Percentiles rank a stretch among this genome's conserved stretches.
These are phyloP conservation scores for Erinaceus europaeus DNA, from an alignment of 2,113 vertebrate genomes.

Conservation along the genomic window DNA sequence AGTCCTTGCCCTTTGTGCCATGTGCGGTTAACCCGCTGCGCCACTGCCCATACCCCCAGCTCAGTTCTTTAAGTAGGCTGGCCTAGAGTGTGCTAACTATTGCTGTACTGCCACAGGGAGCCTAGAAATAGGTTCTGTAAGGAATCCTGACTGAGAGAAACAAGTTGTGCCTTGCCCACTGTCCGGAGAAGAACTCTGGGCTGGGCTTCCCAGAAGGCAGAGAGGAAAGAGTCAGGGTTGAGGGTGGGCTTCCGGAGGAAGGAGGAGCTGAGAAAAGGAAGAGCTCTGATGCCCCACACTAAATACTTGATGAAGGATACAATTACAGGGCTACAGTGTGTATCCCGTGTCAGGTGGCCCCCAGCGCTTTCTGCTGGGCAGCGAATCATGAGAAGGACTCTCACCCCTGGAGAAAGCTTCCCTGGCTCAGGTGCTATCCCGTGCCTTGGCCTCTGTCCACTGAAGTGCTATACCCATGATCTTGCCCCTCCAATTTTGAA, in stretches of 20 bases:
- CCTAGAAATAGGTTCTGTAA: too few species aligned
- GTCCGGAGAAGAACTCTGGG: too few species aligned
- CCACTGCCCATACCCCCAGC: too few species aligned
- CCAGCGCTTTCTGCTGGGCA: background rate
- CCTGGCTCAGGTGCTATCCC: background rate
- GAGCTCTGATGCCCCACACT: conserved; percentile 73
- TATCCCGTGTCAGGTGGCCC: conserved; percentile 60
- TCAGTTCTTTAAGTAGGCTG: too few species aligned
- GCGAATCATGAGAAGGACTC: conserved; percentile 4
- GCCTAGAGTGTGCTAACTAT: too few species aligned
- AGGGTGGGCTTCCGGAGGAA: background rate
- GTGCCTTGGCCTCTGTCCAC: background rate
- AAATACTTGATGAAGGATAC: conserved; percentile 82
- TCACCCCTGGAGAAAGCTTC: background rate
- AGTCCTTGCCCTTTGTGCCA: too few species aligned
- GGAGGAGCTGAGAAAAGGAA: conserved; percentile 66
- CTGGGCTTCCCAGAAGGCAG: conserved; percentile 39
- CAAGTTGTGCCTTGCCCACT: too few species aligned
- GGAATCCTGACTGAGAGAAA: too few species aligned
- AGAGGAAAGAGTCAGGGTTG: background rate
- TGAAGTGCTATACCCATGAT: background rate
- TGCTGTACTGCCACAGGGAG: too few species aligned
- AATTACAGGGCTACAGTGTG: conserved; percentile 76
- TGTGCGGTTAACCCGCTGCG: too few species aligned
- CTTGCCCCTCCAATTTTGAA: background rate